Conservation (phyloP, 64 coral and sea anemone genomes). For the Montipora sp. region DNA sequence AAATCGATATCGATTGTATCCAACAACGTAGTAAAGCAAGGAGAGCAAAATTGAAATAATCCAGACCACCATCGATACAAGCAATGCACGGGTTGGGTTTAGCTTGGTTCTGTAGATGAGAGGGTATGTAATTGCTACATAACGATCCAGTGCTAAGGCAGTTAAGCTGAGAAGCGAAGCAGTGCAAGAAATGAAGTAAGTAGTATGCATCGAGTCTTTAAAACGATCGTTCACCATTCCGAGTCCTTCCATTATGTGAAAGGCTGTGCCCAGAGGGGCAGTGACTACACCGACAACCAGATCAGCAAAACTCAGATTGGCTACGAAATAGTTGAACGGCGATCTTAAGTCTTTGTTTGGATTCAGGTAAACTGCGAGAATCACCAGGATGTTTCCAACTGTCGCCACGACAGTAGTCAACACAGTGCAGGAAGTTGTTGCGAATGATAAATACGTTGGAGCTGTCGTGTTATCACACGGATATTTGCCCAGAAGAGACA, state of each 20-base stretch:
- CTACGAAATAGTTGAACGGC: constrained; percentile 86
- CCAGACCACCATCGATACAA: constrained; percentile 67
- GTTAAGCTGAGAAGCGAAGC: constrained; percentile 82
- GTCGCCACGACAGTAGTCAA: constrained; percentile 30
- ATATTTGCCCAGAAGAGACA: neutral
- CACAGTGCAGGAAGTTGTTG: constrained; percentile 30
- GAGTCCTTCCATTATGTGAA: constrained; percentile 59
- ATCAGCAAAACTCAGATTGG: constrained; percentile 81
- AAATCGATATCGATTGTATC: constrained; percentile 72
- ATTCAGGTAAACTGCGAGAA: constrained; percentile 55
- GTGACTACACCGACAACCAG: constrained; percentile 71
- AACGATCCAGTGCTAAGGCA: constrained; percentile 79
- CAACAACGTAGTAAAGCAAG: constrained; percentile 76
- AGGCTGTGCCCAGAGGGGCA: constrained; percentile 39
- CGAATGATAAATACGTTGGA: constrained; percentile 52
- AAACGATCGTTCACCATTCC: neutral
- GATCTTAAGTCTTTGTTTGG: constrained; percentile 75
- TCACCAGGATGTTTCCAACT: constrained; percentile 46
- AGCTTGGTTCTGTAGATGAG: constrained; percentile 66
- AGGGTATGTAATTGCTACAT: constrained; percentile 70
- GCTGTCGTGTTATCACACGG: constrained; percentile 24
- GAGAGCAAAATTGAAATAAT: constrained; percentile 51
- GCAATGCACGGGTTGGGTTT: neutral
- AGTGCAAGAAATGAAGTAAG: constrained; percentile 80
- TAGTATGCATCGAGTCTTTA: constrained; percentile 43